These are phyloP conservation scores for Xestia sexstrigata DNA, from an alignment of 2,888 invertebrate species.

Conservation along the genomic window DNA sequence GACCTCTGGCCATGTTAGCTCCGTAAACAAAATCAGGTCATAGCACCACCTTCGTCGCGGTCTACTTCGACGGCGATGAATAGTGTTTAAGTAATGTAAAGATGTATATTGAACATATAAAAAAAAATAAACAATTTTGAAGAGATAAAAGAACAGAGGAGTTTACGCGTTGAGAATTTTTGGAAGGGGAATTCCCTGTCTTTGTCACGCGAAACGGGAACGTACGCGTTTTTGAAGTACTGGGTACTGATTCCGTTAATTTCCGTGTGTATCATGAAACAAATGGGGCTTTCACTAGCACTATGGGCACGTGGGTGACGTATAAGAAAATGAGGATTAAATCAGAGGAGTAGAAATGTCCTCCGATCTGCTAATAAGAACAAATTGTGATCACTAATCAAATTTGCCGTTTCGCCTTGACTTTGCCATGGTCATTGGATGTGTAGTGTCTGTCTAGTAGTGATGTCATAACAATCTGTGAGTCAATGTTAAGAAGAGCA, in stretches of 20 bases:
- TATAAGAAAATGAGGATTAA: not conserved
- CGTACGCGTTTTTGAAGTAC: too few species aligned
- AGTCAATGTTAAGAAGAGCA: not conserved
- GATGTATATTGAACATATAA: not conserved
- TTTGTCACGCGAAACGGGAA: not conserved
- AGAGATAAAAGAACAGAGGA: not conserved
- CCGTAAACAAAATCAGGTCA: not conserved
- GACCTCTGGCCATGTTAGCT: not conserved
- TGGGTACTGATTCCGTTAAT: not conserved
- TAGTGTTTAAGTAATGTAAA: not conserved
- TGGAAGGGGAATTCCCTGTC: not conserved
- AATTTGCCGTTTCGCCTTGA: conserved; percentile 17
- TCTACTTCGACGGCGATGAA: not conserved
- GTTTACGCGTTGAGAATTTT: not conserved
- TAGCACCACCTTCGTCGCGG: not conserved
- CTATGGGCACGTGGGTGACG: not conserved
- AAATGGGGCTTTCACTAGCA: not conserved
- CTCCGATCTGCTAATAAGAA: not conserved
- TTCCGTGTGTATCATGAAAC: not conserved
- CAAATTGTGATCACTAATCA: not conserved
- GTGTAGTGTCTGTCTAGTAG: not conserved
- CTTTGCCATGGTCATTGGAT: not conserved
- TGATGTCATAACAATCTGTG: conserved; percentile 8
- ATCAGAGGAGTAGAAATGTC: not conserved
- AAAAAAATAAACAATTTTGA: not conserved